phyloP scores from a whole-genome alignment of 2,888 invertebrate genomes.

The Prosopocoilus inquinatus region DNA sequence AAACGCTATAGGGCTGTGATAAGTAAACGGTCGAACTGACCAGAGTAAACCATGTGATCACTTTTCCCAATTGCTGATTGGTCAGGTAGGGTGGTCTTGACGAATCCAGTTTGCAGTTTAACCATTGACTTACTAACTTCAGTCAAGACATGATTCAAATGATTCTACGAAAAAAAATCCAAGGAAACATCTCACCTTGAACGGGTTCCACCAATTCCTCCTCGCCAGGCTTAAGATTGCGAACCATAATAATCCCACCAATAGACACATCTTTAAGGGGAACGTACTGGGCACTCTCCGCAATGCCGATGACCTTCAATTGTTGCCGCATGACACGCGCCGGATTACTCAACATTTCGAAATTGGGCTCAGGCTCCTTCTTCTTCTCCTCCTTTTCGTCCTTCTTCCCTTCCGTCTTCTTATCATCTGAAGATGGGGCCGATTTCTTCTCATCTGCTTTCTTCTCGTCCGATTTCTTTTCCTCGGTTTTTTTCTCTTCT shows the following conservation, averaged over 20 bases:
- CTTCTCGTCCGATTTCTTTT: slow-evolving; percentile 50
- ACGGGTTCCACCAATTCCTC: slow-evolving; percentile 56
- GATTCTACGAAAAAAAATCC: not conserved
- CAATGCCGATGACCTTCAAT: slow-evolving; percentile 66
- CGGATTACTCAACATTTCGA: slow-evolving; percentile 91
- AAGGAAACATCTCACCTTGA: not conserved
- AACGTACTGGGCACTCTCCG: slow-evolving; percentile 76
- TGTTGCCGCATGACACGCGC: slow-evolving; percentile 93
- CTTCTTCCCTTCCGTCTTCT: slow-evolving; percentile 36
- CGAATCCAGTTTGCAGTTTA: no score
- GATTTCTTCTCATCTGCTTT: slow-evolving; percentile 52
- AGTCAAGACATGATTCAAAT: not conserved
- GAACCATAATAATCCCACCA: slow-evolving; percentile 95
- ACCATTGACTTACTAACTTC: no score
- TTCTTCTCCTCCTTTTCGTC: slow-evolving; percentile 8
- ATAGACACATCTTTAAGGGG: slow-evolving; percentile 90
- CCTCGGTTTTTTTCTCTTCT: not conserved
- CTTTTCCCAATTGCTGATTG: no score
- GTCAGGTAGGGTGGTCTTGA: no score
- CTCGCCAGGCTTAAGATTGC: slow-evolving; percentile 74
- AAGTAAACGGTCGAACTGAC: no score
- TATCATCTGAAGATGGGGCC: slow-evolving; percentile 36
- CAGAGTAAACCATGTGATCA: no score
- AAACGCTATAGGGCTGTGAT: no score
- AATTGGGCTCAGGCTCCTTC: slow-evolving; percentile 89